Evolutionary conservation across 2,113 vertebrate species (phyloP).

Genomic region (Percopsis transmontana): DNA sequence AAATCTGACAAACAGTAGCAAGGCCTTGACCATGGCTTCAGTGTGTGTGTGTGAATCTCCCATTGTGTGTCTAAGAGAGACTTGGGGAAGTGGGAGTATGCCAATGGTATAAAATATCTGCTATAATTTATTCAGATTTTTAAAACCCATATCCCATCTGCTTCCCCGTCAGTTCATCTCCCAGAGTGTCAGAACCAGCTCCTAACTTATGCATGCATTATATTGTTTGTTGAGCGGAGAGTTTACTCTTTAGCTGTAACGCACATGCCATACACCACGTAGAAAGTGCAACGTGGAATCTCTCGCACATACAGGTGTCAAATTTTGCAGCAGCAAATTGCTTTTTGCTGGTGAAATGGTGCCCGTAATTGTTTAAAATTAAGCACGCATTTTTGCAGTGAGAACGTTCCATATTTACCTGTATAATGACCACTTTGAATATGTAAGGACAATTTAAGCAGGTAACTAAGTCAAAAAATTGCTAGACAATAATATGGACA

Average conservation of each 20-base stretch:
- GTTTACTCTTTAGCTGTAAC: conserved; percentile 37
- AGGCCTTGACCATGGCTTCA: conserved; percentile 2
- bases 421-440: not conserved
- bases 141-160: conserved; percentile 65
- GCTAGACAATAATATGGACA: no score
- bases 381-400: not conserved
- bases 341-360: not conserved
- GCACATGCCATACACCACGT: not conserved
- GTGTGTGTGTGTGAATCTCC: not conserved
- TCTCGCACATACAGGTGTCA: not conserved
- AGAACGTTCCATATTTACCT: conserved; percentile 1
- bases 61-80: conserved; percentile 19
- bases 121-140: conserved; percentile 71
- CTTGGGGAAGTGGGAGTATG: conserved; percentile 33
- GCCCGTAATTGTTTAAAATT: no score
- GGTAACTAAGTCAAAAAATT: not conserved
- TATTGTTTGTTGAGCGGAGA: conserved; percentile 55
- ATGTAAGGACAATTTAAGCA: not conserved
- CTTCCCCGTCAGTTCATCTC: conserved; percentile 56
- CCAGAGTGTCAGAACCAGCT: conserved; percentile 65
- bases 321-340: not conserved
- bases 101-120: conserved; percentile 59
- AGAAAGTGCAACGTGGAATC: conserved; percentile 11
- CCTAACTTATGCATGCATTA: conserved; percentile 55
- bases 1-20: conserved; percentile 18